Conservation (phyloP, 2,113 vertebrate species). For the Motacilla tschutschensis region DNA sequence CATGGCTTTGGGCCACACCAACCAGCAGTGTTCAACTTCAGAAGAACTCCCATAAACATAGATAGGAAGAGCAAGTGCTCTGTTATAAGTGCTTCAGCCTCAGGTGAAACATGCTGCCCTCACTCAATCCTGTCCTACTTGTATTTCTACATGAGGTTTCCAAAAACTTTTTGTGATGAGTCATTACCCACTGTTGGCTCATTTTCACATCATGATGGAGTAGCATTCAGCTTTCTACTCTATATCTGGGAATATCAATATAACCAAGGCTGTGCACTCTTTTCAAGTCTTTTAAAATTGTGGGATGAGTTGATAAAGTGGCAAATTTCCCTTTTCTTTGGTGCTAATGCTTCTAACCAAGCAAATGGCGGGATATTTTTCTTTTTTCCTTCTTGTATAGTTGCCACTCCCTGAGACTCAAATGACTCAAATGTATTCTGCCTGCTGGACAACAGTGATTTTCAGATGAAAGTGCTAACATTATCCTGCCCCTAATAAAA, state of each 20-base stretch:
- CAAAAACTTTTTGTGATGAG: neutral
- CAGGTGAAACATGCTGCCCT: neutral
- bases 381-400: neutral
- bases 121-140: neutral
- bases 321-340: neutral
- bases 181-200: neutral
- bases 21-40: neutral
- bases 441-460: neutral
- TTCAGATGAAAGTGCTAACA: conserved; percentile 1
- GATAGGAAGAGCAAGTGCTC: fast-evolving
- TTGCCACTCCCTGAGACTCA: neutral
- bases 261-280: fast-evolving
- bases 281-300: neutral
- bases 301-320: neutral
- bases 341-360: neutral
- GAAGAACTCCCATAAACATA: neutral
- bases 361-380: neutral
- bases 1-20: neutral
- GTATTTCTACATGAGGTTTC: neutral
- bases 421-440: neutral
- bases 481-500: neutral
- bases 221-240: neutral
- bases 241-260: neutral
- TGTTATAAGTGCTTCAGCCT: neutral
- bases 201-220: neutral